Conservation (phyloP, 2,113 vertebrate species). For the Lepus europaeus region DNA sequence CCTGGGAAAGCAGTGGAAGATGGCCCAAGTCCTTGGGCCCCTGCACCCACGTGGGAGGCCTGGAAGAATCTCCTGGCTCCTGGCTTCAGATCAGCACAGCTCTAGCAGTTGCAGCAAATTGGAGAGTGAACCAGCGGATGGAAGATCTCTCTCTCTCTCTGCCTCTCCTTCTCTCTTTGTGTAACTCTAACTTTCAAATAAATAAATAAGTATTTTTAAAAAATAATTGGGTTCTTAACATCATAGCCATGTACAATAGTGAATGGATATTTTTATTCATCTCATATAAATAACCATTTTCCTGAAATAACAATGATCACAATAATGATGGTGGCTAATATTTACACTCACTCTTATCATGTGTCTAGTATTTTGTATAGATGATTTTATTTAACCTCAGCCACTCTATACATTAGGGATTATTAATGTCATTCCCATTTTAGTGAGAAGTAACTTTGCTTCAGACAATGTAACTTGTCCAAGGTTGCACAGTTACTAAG, state of each 20-base stretch:
- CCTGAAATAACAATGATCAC: slow-evolving; percentile 13
- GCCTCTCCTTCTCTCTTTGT: no score
- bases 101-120: no score
- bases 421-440: not conserved
- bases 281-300: slow-evolving; percentile 26
- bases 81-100: no score
- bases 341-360: not conserved
- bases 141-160: no score
- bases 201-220: no score
- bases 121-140: no score
- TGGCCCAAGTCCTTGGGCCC: no score
- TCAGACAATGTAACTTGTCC: not conserved
- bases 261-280: not conserved
- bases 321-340: not conserved
- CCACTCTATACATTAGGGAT: not conserved
- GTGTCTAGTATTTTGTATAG: not conserved
- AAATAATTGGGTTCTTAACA: not conserved
- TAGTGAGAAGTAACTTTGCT: not conserved
- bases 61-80: no score
- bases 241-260: not conserved
- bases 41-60: no score
- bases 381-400: slow-evolving; percentile 35
- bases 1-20: no score
- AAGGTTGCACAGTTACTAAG: not conserved
- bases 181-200: no score